Base-by-base conservation (phyloP, 2,113 vertebrate species). In the Muntiacus reevesi region DNA sequence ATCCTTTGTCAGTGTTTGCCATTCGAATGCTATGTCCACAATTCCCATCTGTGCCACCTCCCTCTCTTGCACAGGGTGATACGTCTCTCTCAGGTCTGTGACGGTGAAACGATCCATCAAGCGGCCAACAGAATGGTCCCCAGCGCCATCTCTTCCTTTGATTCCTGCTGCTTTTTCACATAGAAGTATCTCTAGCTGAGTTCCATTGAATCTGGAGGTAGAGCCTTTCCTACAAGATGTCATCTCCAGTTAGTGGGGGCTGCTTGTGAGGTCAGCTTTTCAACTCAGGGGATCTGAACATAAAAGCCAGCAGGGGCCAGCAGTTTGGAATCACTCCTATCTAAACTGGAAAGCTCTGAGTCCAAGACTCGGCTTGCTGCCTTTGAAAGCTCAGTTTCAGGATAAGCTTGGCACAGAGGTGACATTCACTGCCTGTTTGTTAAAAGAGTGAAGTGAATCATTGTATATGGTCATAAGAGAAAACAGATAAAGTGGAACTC, bases 191-290 rank as follows among this genome's bases (percentile, higher is more conserved):
- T 95, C 21, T 54, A 59, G 91, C 27, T 93, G 59, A 79, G 33
- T 16, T 36, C 43, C 30, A 8, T 89, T 83, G 33, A 36, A 1
- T 36, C 81, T 71, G 62, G 28, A 47, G 28, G 30, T 30, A 47
- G 30, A 33, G 28, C 28, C 3, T 94, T 1, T 8, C 5, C 40
- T 47, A 3, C 4, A 2, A 3, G 19, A 50, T 1, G 1, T n/a
- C 59, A 79, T 40, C 13, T 78, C n/a, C 0, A 30, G 36, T 6
- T 28, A 67, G 45, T 47, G 19, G 62, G 23, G 6, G 33, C 2
- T 90, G 16, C 4, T 30, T 57, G 8, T 33, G 52, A 16, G 14
- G 5, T 28, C 2, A 33, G 33, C 25, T 74, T 60, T 54, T 30
- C 84, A 81, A 50, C 12, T 90, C n/a, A 84, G 10, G 0, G 2